Evolutionary conservation across 2,113 vertebrate species (phyloP).

Genomic region (Etia nguti): DNA sequence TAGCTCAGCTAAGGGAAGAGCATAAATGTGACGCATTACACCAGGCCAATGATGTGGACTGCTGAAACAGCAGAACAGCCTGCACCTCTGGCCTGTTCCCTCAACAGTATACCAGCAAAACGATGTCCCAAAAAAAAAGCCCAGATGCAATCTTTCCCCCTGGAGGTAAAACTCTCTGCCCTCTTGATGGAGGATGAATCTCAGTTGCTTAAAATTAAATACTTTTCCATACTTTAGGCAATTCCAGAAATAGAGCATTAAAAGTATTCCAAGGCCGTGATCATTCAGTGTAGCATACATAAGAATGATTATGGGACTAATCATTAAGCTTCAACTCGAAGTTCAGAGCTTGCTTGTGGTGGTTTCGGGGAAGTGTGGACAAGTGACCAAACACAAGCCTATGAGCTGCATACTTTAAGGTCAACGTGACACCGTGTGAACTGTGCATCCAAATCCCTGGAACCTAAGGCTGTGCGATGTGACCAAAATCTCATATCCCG

Average conservation of each 20-base stretch:
- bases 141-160: not conserved
- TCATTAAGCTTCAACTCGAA: not conserved
- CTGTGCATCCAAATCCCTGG: not conserved
- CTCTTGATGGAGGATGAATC: not conserved
- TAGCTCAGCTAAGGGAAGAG: slow-evolving; percentile 32
- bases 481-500: not conserved
- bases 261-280: not conserved
- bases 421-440: not conserved
- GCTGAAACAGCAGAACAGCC: slow-evolving; percentile 41
- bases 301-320: not conserved
- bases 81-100: not conserved
- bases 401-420: not conserved
- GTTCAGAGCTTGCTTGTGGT: not conserved
- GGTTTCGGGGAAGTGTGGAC: not conserved
- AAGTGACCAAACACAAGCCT: not conserved
- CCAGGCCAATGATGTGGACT: not conserved
- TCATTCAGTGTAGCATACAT: not conserved
- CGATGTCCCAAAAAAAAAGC: not conserved
- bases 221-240: not conserved
- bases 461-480: not conserved
- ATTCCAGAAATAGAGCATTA: not conserved
- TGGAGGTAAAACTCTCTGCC: not conserved
- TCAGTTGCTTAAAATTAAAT: not conserved
- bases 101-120: not conserved
- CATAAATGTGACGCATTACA: slow-evolving; percentile 41